Conservation (phyloP, 2,888 invertebrate genomes). For the Taphrorychus bicolor region DNA sequence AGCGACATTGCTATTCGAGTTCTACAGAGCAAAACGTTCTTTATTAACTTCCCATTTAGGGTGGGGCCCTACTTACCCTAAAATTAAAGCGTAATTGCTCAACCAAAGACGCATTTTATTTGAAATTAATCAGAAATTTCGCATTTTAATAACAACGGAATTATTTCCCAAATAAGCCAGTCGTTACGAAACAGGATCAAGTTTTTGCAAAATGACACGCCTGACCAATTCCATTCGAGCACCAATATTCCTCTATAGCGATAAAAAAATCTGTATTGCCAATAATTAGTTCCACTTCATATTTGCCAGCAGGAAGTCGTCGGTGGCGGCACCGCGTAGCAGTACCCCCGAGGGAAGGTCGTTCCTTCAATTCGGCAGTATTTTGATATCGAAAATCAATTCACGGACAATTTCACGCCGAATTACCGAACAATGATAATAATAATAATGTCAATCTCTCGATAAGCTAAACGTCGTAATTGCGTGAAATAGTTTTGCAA, state of each 20-base stretch:
- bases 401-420: constrained; percentile 5
- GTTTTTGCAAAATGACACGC: not conserved
- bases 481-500: constrained; percentile 17
- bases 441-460: constrained; percentile 6
- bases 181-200: not conserved
- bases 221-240: not conserved
- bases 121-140: too few relatives aligned
- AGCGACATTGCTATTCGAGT: too few relatives aligned
- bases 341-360: not conserved
- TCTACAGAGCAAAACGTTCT: too few relatives aligned
- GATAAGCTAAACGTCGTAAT: constrained; percentile 8
- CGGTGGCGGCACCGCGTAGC: too few relatives aligned
- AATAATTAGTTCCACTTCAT: not conserved
- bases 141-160: not conserved
- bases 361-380: constrained; percentile 4
- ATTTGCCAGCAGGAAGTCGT: not conserved
- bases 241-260: not conserved
- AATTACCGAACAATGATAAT: constrained; percentile 6
- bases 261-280: not conserved
- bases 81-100: too few relatives aligned
- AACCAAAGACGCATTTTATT: too few relatives aligned
- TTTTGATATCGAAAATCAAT: not conserved
- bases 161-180: not conserved
- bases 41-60: too few relatives aligned
- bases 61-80: too few relatives aligned